These are phyloP conservation scores for Aphrophora alni DNA, from an alignment of 2,888 invertebrate genomes.

Conservation along the genomic window DNA sequence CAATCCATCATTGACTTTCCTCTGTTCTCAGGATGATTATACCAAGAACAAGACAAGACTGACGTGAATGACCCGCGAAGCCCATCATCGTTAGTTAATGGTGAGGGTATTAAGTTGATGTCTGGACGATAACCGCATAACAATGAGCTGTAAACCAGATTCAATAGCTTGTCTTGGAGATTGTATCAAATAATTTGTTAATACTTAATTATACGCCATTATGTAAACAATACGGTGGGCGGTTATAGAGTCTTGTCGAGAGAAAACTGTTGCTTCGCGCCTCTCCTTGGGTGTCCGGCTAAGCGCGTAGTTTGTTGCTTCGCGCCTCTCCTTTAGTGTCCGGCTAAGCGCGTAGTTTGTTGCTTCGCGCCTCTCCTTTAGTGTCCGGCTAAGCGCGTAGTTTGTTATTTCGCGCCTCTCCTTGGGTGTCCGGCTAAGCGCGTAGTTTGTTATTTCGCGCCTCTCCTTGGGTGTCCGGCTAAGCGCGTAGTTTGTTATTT, in stretches of 20 bases:
- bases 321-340: too few relatives aligned
- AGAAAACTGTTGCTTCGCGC: too few relatives aligned
- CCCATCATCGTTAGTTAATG: not conserved
- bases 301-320: too few relatives aligned
- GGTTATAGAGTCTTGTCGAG: not conserved
- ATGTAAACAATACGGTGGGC: not conserved
- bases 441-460: too few relatives aligned
- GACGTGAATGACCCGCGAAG: not conserved
- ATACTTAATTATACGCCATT: not conserved
- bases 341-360: too few relatives aligned
- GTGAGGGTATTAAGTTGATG: not conserved
- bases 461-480: too few relatives aligned
- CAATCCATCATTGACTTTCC: not conserved
- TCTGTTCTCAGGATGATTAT: not conserved
- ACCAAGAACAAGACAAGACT: not conserved
- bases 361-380: too few relatives aligned
- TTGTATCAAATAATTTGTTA: conserved; percentile 1
- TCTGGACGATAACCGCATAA: not conserved
- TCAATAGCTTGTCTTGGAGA: not conserved
- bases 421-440: too few relatives aligned
- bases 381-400: too few relatives aligned
- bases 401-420: too few relatives aligned
- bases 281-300: not conserved
- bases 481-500: too few relatives aligned
- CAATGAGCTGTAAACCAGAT: conserved; percentile 4